A percentile compares a stretch with the other conserved stretches of the same genome.
These are phyloP conservation scores for Lepus europaeus DNA, from an alignment of 2,113 vertebrate species.

Conservation along the genomic window DNA sequence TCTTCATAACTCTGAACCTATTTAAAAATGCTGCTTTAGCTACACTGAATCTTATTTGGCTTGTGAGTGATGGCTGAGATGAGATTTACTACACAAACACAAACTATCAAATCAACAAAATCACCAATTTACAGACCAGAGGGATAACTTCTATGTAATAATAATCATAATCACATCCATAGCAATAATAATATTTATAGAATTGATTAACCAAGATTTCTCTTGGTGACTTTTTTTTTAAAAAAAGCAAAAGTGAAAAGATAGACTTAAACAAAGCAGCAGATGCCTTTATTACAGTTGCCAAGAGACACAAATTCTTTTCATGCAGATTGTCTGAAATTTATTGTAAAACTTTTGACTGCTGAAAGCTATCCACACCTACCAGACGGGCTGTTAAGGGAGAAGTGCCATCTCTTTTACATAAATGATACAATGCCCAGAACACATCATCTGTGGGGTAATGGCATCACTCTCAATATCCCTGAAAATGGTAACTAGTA, in stretches of 20 bases:
- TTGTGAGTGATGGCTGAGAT: constrained; percentile 49
- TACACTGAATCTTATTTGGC: neutral
- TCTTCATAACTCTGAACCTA: neutral
- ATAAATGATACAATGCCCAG: constrained; percentile 67
- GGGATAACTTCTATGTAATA: constrained; percentile 70
- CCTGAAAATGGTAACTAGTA: constrained; percentile 72
- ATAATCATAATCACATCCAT: neutral
- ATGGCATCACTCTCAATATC: constrained; percentile 70
- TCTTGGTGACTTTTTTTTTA: neutral
- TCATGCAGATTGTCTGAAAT: constrained; percentile 54
- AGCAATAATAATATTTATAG: constrained; percentile 53
- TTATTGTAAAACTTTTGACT: constrained; percentile 54
- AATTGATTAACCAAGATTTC: constrained; percentile 62
- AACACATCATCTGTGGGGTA: constrained; percentile 70
- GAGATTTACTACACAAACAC: constrained; percentile 47
- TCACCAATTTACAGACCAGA: constrained; percentile 59
- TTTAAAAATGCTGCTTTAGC: neutral
- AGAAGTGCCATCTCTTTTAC: constrained; percentile 75
- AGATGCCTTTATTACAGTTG: constrained; percentile 58
- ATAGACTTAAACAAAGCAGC: constrained; percentile 8
- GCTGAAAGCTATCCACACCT: constrained; percentile 84
- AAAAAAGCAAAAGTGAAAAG: constrained; percentile 43
- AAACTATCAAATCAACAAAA: constrained; percentile 66
- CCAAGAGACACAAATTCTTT: constrained; percentile 42
- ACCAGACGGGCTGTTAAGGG: constrained; percentile 76